Percentiles rank a stretch among this genome's conserved stretches.
Conservation (phyloP, 2,113 vertebrate species). For the Pelodiscus sinensis region DNA sequence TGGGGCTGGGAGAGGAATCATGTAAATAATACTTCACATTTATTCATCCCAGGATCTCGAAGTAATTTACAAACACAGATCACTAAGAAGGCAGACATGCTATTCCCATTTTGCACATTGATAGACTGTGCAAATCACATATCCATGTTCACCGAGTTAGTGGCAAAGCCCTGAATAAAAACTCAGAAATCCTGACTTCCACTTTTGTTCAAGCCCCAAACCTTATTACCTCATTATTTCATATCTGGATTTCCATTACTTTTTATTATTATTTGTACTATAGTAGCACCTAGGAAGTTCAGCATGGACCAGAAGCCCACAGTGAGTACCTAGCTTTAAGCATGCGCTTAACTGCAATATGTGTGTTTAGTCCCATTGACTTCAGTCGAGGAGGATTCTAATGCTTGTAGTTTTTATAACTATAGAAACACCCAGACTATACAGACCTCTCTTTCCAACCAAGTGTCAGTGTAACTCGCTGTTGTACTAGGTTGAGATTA, state of each 20-base stretch:
- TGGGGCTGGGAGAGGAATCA: not conserved
- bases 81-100: not conserved
- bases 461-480: conserved; percentile 74
- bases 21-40: not conserved
- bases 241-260: not conserved
- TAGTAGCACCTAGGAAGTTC: not conserved
- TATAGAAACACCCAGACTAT: conserved; percentile 64
- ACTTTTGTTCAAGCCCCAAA: not conserved
- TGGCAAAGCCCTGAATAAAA: not conserved
- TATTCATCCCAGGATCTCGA: not conserved
- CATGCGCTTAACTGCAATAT: conserved; percentile 74
- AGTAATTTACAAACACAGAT: not conserved
- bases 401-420: conserved; percentile 75
- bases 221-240: not conserved
- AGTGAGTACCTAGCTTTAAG: conserved; percentile 58
- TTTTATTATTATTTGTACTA: not conserved
- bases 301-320: not conserved
- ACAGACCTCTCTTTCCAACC: conserved; percentile 61
- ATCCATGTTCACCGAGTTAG: not conserved
- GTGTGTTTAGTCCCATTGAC: conserved; percentile 52
- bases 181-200: not conserved
- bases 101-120: not conserved
- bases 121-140: not conserved
- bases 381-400: conserved; percentile 73
- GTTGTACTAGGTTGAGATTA: conserved; percentile 74